phyloP scores from a whole-genome alignment of 2,888 invertebrate genomes.

The Idaea aversata region DNA sequence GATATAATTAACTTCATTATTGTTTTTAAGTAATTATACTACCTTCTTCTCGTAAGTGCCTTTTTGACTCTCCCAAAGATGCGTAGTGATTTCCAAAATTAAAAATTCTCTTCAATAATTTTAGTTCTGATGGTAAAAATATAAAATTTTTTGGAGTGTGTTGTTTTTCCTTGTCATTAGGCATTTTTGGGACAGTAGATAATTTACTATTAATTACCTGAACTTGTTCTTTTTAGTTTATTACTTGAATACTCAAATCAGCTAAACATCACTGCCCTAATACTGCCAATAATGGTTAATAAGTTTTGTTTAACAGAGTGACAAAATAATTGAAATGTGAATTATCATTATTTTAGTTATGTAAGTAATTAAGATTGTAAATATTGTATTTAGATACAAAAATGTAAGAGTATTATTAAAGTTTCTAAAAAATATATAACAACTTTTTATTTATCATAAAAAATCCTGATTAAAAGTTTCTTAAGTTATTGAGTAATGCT shows the following conservation, averaged over 20 bases:
- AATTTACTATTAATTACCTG: slow-evolving; percentile 37
- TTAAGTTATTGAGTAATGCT: too few relatives aligned
- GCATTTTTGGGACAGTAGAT: slow-evolving; percentile 62
- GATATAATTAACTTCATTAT: not conserved
- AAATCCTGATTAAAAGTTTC: too few relatives aligned
- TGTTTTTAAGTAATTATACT: slow-evolving; percentile 8
- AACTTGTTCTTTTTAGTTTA: slow-evolving; percentile 35
- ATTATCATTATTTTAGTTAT: slow-evolving; percentile 49
- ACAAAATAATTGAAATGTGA: slow-evolving; percentile 46
- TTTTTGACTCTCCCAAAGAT: slow-evolving; percentile 59
- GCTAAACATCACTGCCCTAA: slow-evolving; percentile 56
- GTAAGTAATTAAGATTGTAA: slow-evolving; percentile 69
- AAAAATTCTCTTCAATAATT: slow-evolving; percentile 9
- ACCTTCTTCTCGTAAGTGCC: slow-evolving; percentile 35
- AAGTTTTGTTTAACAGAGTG: slow-evolving; percentile 30
- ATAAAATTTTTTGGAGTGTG: slow-evolving; percentile 5
- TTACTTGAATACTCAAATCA: slow-evolving; percentile 58
- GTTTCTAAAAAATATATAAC: slow-evolving; percentile 40
- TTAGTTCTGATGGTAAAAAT: not conserved
- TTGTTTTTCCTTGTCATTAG: slow-evolving; percentile 35
- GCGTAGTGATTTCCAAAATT: slow-evolving; percentile 39
- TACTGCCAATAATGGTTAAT: slow-evolving; percentile 40
- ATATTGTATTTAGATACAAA: slow-evolving; percentile 78
- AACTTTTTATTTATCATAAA: not conserved
- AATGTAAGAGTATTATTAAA: slow-evolving; percentile 76